Conservation (phyloP, 2,888 invertebrate genomes). For the Apodemia mormo region DNA sequence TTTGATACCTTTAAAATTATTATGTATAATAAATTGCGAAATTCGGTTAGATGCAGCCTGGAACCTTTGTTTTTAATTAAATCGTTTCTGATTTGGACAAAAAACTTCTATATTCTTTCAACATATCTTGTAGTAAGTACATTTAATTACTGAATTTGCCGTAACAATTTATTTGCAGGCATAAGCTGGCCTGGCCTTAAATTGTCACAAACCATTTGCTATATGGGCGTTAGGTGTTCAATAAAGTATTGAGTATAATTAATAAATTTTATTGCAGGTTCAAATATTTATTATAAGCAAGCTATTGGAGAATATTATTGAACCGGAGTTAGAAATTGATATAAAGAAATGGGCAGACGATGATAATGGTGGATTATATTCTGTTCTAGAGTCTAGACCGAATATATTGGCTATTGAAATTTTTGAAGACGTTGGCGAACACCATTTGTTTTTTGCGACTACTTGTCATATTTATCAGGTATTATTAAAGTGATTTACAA, state of each 20-base stretch:
- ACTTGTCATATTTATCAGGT: slow-evolving; percentile 33
- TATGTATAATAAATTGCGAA: no score
- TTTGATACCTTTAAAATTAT: no score
- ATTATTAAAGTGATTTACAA: slow-evolving; percentile 21
- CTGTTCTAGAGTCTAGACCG: slow-evolving; percentile 15
- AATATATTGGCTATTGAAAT: slow-evolving; percentile 41
- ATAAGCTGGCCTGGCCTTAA: no score
- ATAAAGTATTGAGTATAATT: not conserved
- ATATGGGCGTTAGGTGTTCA: no score
- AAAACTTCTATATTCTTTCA: no score
- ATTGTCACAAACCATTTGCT: no score
- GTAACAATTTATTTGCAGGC: no score
- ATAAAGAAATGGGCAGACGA: slow-evolving; percentile 29
- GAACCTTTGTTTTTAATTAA: no score
- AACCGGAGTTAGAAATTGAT: slow-evolving; percentile 36
- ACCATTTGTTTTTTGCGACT: slow-evolving; percentile 44
- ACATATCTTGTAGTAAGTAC: no score
- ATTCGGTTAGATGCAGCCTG: no score
- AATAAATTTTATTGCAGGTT: slow-evolving; percentile 40
- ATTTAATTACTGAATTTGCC: no score
- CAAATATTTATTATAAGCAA: slow-evolving; percentile 37
- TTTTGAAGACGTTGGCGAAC: slow-evolving; percentile 39
- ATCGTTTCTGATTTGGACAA: no score
- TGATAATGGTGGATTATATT: slow-evolving; percentile 22
- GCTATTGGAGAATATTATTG: slow-evolving; percentile 24